Conservation (phyloP, 2,797 vertebrate genomes). For the Sorex maritimensis region DNA sequence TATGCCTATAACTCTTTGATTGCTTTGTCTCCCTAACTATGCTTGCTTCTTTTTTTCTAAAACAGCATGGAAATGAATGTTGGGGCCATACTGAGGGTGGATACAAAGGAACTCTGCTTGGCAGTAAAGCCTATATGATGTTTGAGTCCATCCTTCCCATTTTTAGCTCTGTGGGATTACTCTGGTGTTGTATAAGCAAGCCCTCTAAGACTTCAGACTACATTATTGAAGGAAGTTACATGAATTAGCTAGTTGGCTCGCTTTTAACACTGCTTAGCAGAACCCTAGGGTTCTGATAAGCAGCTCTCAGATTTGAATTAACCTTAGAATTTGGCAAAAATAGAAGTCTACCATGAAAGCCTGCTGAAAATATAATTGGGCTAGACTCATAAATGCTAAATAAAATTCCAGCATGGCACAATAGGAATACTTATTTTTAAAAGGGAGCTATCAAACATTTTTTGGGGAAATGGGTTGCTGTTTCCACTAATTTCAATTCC, state of each 20-base stretch:
- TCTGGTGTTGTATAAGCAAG: slow-evolving; percentile 55
- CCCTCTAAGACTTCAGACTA: slow-evolving; percentile 57
- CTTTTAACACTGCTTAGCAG: slow-evolving; percentile 68
- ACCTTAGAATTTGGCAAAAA: slow-evolving; percentile 72
- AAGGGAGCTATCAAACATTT: slow-evolving; percentile 67
- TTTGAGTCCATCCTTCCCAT: slow-evolving; percentile 64
- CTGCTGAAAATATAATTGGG: slow-evolving; percentile 68
- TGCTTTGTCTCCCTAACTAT: slow-evolving; percentile 62
- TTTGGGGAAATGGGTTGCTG: slow-evolving; percentile 70
- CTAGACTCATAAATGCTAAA: slow-evolving; percentile 65
- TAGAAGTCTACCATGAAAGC: slow-evolving; percentile 61
- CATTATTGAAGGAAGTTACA: slow-evolving; percentile 38
- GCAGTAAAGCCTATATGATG: slow-evolving; percentile 55
- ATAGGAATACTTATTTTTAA: slow-evolving; percentile 65
- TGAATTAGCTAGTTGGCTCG: slow-evolving; percentile 61
- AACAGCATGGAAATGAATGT: slow-evolving; percentile 68
- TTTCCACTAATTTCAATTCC: slow-evolving; percentile 73
- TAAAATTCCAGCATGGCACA: slow-evolving; percentile 57
- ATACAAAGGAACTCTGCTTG: slow-evolving; percentile 42
- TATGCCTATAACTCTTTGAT: slow-evolving; percentile 51
- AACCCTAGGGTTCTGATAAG: slow-evolving; percentile 72
- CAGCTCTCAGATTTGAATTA: slow-evolving; percentile 72
- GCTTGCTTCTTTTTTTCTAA: slow-evolving; percentile 59
- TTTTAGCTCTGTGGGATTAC: slow-evolving; percentile 58
- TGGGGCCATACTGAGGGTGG: slow-evolving; percentile 38